Evolutionary conservation across 2,888 invertebrate genomes (phyloP), one percentile per base, ranked within the genome.

Genomic region (Lasioglossum oenotherae): DNA sequence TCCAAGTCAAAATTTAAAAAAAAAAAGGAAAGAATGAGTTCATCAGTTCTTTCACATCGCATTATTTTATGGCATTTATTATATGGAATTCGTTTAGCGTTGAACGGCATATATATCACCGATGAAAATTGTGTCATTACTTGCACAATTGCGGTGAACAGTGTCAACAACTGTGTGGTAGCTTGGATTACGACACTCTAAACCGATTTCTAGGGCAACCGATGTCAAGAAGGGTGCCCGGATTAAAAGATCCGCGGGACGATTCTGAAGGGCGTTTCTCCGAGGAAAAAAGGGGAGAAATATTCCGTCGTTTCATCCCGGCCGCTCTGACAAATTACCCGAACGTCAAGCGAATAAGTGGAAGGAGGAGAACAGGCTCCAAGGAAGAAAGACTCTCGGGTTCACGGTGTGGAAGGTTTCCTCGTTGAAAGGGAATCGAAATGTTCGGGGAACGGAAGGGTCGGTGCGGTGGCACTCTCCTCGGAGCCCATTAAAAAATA

Each of bases 401-500:
- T 60, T 27, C 27, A 16, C 27, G 60, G 27, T 14, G 27, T 19
- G 67, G 35, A 67, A 35, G 67, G 35, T 67, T 67, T 19, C 67
- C 67, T 16, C 60, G 60, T 31, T 60, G 31, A 31, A 35, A 67
- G 19, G 31, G 67, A 67, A 67, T 12, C 38, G 23, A 60, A 60
- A 60, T 27, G 14, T 60, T 60, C 27, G 60, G 16, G 14, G 16
- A 27, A 27, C 14, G 14, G 60, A 27, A 12, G 5, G 27, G 14
- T 5, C 14, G 14, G 60, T n/a, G 44, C 1, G 27, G n/a, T 14
- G n/a, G 27, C 27, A 14, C 60, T 60, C 14, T 60, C 60, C 60
- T 60, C 27, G 41, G 60, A 57, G 27, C 41, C 44, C 27, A 44
- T 76, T 76, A 64, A 76, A 64, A 76, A 64, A 64, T 76, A 76